Evolutionary conservation across 2,113 vertebrate genomes (phyloP), one percentile per base, ranked within the genome.

Genomic region (Tyto alba): DNA sequence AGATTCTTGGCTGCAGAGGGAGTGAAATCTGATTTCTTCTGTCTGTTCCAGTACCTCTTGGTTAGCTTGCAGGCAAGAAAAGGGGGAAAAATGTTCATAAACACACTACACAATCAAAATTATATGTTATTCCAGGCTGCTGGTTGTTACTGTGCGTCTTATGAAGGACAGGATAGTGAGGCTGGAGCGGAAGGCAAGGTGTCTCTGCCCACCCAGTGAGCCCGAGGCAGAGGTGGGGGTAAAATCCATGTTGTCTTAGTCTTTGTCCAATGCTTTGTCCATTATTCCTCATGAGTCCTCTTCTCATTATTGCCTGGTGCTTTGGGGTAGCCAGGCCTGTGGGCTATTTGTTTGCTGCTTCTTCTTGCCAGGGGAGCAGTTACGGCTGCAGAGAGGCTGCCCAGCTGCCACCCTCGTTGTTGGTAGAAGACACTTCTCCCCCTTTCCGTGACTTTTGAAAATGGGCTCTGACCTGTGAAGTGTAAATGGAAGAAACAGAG

Each of bases 211-310:
- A 8, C 27, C 4, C 40, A 27, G 47, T 0, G 0, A 80, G 71
- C 47, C 38, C 3, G 11, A 55, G 74, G 36, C 63, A 25, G 50
- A 63, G 47, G 7, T 47, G 10, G 36, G 36, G 34, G 2, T 48
- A 67, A 20, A 69, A 36, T 80, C 50, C 0, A 0, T 16, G 7
- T 34, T 41, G 26, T 38, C 20, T 47, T n/a, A 6, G 9, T 32
- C 32, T 55, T 45, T 38, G 12, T 32, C 32, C 16, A 8, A 1
- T 26, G 43, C 55, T 68, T 72, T 53, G 23, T 23, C 36, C 2
- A 0, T 43, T 38, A 16, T 9, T 21, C 22, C 64, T 5, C 10
- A 2, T 40, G 48, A 27, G 0, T 56, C 11, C 30, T 15, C 26
- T 53, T 13, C 29, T 48, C 4, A 0, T 30, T 43, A 4, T 53